A percentile compares a stretch with the other conserved stretches of the same genome.
phyloP scores from a whole-genome alignment of 2,113 vertebrate genomes.

The Oreochromis niloticus region DNA sequence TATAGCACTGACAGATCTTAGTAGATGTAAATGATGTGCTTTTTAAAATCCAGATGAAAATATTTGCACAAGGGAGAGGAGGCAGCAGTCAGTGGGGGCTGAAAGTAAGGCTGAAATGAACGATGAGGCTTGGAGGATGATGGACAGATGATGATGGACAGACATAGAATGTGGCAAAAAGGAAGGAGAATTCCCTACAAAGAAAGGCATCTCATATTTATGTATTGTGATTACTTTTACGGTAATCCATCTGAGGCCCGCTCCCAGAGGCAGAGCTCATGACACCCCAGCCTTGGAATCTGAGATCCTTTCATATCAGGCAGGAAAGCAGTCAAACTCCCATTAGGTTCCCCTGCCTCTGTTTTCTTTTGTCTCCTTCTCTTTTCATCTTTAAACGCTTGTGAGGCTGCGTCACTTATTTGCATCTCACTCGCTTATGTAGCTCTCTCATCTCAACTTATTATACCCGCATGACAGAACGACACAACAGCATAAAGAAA shows the following conservation, averaged over 20 bases:
- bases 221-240: constrained; percentile 59
- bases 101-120: background rate
- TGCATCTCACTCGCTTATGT: constrained; percentile 54
- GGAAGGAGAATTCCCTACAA: background rate
- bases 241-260: constrained; percentile 49
- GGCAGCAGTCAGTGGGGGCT: background rate
- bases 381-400: constrained; percentile 66
- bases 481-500: constrained; percentile 1
- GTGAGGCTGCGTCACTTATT: constrained; percentile 52
- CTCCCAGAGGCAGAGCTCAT: constrained; percentile 54
- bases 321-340: constrained; percentile 56
- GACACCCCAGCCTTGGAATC: constrained; percentile 49
- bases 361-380: constrained; percentile 40
- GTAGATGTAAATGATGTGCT: background rate
- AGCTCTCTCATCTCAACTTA: constrained; percentile 34
- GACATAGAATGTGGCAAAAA: constrained; percentile 44
- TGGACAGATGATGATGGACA: constrained; percentile 49
- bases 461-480: constrained; percentile 14
- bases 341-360: constrained; percentile 35
- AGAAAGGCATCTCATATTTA: constrained; percentile 54
- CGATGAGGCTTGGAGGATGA: constrained; percentile 14
- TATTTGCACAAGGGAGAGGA: background rate
- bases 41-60: background rate
- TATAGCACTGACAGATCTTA: background rate
- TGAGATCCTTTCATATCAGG: constrained; percentile 58